A percentile compares a stretch with the other conserved stretches of the same genome.
Conservation (phyloP, 2,113 vertebrate species). For the Verasper variegatus region DNA sequence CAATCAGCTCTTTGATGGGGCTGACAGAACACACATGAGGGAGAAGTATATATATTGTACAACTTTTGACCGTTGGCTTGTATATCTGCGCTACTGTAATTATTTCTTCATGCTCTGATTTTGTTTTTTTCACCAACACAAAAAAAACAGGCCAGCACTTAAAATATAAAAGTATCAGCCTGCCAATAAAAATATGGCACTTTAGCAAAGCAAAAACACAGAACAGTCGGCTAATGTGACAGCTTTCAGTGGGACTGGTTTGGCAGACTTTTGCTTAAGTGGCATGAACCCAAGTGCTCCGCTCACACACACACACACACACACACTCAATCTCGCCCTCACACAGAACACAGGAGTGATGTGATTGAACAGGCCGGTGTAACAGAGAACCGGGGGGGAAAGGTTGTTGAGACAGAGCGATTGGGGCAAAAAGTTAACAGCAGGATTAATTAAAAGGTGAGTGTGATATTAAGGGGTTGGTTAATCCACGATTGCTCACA, state of each 20-base stretch:
- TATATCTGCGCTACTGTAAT: slow-evolving; percentile 32
- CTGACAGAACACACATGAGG: background rate
- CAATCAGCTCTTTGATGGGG: slow-evolving; percentile 19
- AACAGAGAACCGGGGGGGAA: slow-evolving; percentile 39
- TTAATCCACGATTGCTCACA: background rate
- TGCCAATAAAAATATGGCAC: slow-evolving; percentile 74
- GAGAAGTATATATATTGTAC: background rate
- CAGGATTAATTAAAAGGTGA: slow-evolving; percentile 58
- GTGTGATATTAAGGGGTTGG: background rate
- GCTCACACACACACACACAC: background rate
- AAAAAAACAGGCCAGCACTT: slow-evolving; percentile 56
- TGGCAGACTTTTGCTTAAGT: slow-evolving; percentile 73
- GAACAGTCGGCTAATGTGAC: slow-evolving; percentile 76
- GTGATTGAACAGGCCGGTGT: slow-evolving; percentile 45
- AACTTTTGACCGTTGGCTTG: slow-evolving; percentile 7
- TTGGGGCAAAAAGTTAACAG: slow-evolving; percentile 51
- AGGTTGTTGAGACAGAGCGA: slow-evolving; percentile 40
- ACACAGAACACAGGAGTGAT: slow-evolving; percentile 31
- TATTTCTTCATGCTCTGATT: slow-evolving; percentile 37
- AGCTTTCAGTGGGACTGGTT: slow-evolving; percentile 77
- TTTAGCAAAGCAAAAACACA: slow-evolving; percentile 65
- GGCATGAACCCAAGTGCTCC: slow-evolving; percentile 70
- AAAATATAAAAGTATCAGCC: slow-evolving; percentile 57
- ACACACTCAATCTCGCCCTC: slow-evolving; percentile 14
- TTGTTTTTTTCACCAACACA: slow-evolving; percentile 21